phyloP scores from a whole-genome alignment of 2,797 vertebrate genomes.

The Emys orbicularis region DNA sequence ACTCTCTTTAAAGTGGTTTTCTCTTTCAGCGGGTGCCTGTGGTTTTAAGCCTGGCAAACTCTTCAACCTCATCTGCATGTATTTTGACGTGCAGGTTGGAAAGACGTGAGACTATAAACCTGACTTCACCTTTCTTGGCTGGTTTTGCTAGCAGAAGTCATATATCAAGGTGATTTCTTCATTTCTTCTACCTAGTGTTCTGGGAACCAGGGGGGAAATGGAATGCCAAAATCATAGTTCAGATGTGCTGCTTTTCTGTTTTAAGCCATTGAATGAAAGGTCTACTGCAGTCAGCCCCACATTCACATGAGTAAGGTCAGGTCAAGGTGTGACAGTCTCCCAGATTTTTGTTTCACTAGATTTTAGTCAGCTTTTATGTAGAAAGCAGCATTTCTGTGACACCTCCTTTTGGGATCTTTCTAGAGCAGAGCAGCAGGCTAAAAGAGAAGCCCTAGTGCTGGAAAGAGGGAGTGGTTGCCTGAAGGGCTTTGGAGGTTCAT shows the following conservation, averaged over 20 bases:
- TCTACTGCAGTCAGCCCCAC: not conserved
- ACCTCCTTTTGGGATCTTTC: slow-evolving; percentile 25
- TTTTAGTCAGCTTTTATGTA: slow-evolving; percentile 82
- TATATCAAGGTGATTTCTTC: not conserved
- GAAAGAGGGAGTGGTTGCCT: not conserved
- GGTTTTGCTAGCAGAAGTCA: accelerated
- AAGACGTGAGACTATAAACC: not conserved
- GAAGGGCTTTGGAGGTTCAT: slow-evolving; percentile 1
- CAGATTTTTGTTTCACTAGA: slow-evolving; percentile 70
- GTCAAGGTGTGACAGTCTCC: slow-evolving; percentile 79
- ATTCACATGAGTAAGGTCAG: slow-evolving; percentile 75
- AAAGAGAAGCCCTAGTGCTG: not conserved
- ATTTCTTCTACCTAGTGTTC: not conserved
- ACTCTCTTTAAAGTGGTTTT: not conserved
- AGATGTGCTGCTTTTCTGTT: not conserved
- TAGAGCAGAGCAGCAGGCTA: not conserved
- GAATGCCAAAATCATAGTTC: slow-evolving; percentile 15
- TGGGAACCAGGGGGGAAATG: not conserved
- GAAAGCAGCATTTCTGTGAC: slow-evolving; percentile 80
- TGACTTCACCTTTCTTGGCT: not conserved
- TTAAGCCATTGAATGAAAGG: not conserved
- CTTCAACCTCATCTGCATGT: not conserved
- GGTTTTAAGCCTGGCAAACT: not conserved
- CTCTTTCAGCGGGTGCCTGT: not conserved
- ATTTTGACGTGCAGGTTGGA: not conserved